These are phyloP conservation scores for Lophotriccus pileatus DNA, from an alignment of 2,797 vertebrate species.

Conservation along the genomic window DNA sequence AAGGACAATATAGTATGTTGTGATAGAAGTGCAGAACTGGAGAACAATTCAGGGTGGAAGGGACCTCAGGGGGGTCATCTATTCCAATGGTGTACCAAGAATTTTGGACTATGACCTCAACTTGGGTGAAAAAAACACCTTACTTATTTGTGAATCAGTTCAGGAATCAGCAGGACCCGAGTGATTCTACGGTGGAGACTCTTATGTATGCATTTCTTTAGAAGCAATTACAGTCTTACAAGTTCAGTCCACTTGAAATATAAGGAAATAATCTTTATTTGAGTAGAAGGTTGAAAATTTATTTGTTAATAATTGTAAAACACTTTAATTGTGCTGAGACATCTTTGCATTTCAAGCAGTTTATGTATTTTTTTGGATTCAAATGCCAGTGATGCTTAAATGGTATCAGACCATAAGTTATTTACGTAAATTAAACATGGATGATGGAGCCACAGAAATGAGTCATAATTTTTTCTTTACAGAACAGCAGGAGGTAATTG, in stretches of 20 bases:
- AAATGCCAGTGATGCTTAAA: background rate
- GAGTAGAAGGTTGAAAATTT: background rate
- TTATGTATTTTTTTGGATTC: slow-evolving; percentile 2
- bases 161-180: background rate
- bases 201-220: background rate
- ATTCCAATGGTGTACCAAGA: background rate
- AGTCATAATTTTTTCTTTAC: background rate
- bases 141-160: background rate
- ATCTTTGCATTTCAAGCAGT: background rate
- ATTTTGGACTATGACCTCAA: background rate
- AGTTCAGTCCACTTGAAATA: background rate
- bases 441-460: background rate
- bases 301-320: background rate
- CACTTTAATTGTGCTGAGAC: background rate
- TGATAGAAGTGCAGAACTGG: background rate
- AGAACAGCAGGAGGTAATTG: background rate
- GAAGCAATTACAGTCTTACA: background rate
- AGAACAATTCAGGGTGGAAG: background rate
- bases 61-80: background rate
- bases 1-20: background rate
- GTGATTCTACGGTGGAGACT: background rate
- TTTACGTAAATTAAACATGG: background rate
- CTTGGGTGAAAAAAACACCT: background rate
- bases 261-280: background rate
- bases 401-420: background rate